Conservation (phyloP, 2,113 vertebrate species). For the Onychostoma macrolepis region DNA sequence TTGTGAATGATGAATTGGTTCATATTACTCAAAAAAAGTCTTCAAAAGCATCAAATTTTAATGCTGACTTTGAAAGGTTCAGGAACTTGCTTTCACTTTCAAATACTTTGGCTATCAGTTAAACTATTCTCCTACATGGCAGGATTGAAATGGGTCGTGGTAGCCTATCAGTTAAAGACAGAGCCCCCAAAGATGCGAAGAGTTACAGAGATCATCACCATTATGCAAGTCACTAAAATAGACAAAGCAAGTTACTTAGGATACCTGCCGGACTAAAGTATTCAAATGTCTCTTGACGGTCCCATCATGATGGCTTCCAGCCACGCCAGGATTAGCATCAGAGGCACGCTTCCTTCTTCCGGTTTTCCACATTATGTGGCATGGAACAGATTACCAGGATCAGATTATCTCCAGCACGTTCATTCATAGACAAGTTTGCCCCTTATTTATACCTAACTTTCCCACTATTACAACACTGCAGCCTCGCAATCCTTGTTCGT, state of each 20-base stretch:
- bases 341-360: neutral
- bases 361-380: neutral
- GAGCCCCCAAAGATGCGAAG: neutral
- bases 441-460: constrained; percentile 6
- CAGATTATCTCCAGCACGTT: constrained; percentile 24
- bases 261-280: neutral
- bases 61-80: neutral
- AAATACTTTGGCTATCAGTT: neutral
- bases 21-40: no score
- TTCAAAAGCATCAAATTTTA: no score
- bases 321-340: neutral
- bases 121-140: neutral
- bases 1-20: no score
- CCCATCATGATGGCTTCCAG: neutral
- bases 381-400: neutral
- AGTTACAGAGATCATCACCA: neutral
- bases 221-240: neutral
- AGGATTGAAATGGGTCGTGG: neutral
- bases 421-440: neutral
- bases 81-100: neutral
- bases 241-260: neutral
- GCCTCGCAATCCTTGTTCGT: neutral
- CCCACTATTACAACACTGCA: neutral
- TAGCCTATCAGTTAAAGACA: neutral
- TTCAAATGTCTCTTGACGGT: neutral